Percentiles rank a stretch among this genome's conserved stretches.
Conservation (phyloP, 2,797 vertebrate genomes). For the Clarias laeviceps region DNA sequence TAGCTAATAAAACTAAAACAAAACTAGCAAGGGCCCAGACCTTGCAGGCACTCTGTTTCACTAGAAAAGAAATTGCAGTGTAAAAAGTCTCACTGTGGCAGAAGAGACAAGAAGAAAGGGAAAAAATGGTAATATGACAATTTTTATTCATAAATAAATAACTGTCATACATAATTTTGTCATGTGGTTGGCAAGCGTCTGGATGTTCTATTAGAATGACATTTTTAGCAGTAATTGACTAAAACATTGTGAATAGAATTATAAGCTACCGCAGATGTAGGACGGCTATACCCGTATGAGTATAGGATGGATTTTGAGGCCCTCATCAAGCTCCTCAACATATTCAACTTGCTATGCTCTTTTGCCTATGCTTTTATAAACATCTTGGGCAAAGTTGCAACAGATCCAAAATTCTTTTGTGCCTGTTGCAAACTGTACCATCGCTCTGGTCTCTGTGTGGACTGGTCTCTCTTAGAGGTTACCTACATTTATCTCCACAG, state of each 20-base stretch:
- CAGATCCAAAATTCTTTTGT: conserved; percentile 57
- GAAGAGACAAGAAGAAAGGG: neutral
- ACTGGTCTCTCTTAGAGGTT: conserved; percentile 22
- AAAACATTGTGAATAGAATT: neutral
- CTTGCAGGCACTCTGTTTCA: neutral
- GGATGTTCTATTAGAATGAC: neutral
- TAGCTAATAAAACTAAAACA: neutral
- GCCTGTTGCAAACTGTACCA: conserved; percentile 35
- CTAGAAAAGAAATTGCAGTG: neutral
- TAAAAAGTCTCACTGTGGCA: too few relatives aligned
- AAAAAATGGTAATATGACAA: neutral
- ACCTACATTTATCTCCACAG: conserved; percentile 36
- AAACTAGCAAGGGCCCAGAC: neutral
- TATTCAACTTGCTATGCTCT: conserved; percentile 55
- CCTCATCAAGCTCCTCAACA: conserved; percentile 51
- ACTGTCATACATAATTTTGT: neutral
- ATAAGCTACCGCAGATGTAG: conserved; percentile 31
- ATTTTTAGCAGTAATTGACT: conserved; percentile 5
- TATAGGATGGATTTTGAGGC: conserved; percentile 50
- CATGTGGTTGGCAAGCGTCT: neutral
- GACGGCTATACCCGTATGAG: conserved; percentile 49
- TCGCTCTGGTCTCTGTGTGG: conserved; percentile 24
- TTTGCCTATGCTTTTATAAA: conserved; percentile 57
- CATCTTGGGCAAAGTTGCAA: conserved; percentile 55
- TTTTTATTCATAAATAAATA: neutral